Conservation (phyloP, 1,140 invertebrate genomes). For the Melanaphis sacchari region DNA sequence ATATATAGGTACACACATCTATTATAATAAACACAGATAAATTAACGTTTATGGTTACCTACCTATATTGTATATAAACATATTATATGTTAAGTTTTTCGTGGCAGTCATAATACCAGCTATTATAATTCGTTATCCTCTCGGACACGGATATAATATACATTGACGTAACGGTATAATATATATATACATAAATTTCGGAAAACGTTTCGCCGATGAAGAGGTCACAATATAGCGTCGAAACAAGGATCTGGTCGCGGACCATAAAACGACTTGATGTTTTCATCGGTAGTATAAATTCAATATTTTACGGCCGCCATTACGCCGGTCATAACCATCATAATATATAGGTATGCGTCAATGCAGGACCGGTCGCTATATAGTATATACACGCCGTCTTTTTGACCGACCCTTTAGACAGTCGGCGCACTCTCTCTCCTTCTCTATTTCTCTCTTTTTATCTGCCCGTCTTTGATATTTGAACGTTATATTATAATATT, state of each 20-base stretch:
- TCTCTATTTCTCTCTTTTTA: background rate
- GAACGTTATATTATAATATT: background rate
- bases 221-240: background rate
- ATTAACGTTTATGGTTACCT: background rate
- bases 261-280: conserved; percentile 45
- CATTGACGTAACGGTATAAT: background rate
- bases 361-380: conserved; percentile 24
- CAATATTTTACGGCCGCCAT: conserved; percentile 48
- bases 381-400: background rate
- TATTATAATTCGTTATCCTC: conserved; percentile 3
- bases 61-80: background rate
- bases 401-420: background rate
- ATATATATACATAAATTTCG: background rate
- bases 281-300: conserved; percentile 54
- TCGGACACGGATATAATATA: background rate
- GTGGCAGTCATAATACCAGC: background rate
- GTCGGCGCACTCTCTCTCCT: background rate
- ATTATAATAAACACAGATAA: background rate
- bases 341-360: background rate
- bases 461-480: background rate
- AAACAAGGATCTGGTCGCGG: conserved; percentile 20
- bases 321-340: conserved; percentile 22
- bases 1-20: background rate
- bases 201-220: conserved; percentile 23
- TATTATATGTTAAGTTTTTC: background rate